These are phyloP conservation scores for Patella depressa DNA, from an alignment of 2,888 invertebrate genomes.

Conservation along the genomic window DNA sequence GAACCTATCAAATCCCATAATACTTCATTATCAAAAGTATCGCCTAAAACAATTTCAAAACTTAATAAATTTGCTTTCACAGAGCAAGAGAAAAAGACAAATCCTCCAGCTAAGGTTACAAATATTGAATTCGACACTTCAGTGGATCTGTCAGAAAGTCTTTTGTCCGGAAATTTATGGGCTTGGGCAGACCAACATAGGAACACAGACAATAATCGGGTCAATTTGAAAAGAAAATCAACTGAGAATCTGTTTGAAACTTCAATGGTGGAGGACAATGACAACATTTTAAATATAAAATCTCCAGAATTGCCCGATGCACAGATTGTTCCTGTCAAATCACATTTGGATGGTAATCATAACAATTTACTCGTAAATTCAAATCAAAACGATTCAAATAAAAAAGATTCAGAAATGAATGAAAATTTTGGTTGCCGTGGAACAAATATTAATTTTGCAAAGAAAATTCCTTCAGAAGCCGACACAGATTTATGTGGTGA, in stretches of 20 bases:
- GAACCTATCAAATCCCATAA: not conserved
- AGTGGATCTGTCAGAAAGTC: slow-evolving; percentile 34
- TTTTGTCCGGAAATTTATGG: slow-evolving; percentile 44
- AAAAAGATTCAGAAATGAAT: no score
- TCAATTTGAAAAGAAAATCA: slow-evolving; percentile 13
- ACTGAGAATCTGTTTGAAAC: not conserved
- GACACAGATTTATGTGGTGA: no score
- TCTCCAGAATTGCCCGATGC: no score
- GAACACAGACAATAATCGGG: not conserved
- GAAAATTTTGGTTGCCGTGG: no score
- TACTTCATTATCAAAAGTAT: slow-evolving; percentile 21
- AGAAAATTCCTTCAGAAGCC: no score
- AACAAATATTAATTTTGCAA: no score
- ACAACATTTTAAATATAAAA: no score
- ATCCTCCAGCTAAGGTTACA: not conserved
- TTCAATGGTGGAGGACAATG: no score
- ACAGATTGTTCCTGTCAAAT: no score
- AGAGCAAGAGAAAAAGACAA: slow-evolving; percentile 19
- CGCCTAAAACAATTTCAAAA: slow-evolving; percentile 41
- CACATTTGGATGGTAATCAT: no score
- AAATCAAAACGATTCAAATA: no score
- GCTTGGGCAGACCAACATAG: slow-evolving; percentile 1
- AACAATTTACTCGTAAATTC: no score
- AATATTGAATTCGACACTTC: slow-evolving; percentile 15
- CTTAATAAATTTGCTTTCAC: slow-evolving; percentile 44